Conservation (phyloP, 2,888 invertebrate genomes). For the Odontocerum albicorne region DNA sequence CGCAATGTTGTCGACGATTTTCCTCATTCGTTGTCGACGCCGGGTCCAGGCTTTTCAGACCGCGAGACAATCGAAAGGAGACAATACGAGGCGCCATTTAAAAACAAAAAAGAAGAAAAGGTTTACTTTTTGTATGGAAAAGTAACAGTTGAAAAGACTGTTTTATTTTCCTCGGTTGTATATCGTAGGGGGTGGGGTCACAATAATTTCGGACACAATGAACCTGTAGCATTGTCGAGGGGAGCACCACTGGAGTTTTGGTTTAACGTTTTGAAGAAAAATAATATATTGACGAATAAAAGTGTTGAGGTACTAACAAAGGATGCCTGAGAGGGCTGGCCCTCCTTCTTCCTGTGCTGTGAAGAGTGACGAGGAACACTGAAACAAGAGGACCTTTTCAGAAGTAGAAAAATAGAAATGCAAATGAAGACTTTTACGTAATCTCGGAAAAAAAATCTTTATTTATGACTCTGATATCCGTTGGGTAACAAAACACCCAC, state of each 20-base stretch:
- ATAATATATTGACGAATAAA: slow-evolving; percentile 13
- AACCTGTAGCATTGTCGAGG: slow-evolving; percentile 28
- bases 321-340: too few relatives aligned
- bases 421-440: too few relatives aligned
- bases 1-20: slow-evolving; percentile 8
- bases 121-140: slow-evolving; percentile 54
- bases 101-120: slow-evolving; percentile 64
- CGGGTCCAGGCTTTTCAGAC: slow-evolving; percentile 41
- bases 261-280: slow-evolving; percentile 18
- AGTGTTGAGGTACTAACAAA: neutral
- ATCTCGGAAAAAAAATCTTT: too few relatives aligned
- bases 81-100: slow-evolving; percentile 63
- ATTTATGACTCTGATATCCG: too few relatives aligned
- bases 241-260: slow-evolving; percentile 28
- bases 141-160: slow-evolving; percentile 37
- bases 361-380: too few relatives aligned
- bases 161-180: slow-evolving; percentile 33
- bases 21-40: neutral
- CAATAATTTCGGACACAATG: slow-evolving; percentile 35
- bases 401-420: too few relatives aligned
- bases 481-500: too few relatives aligned
- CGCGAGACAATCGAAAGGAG: slow-evolving; percentile 63
- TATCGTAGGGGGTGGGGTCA: slow-evolving; percentile 34
- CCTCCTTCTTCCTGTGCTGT: too few relatives aligned
- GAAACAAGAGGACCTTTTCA: too few relatives aligned